Base-by-base conservation (phyloP, 2,113 vertebrate genomes). In the Neogobius melanostomus region DNA sequence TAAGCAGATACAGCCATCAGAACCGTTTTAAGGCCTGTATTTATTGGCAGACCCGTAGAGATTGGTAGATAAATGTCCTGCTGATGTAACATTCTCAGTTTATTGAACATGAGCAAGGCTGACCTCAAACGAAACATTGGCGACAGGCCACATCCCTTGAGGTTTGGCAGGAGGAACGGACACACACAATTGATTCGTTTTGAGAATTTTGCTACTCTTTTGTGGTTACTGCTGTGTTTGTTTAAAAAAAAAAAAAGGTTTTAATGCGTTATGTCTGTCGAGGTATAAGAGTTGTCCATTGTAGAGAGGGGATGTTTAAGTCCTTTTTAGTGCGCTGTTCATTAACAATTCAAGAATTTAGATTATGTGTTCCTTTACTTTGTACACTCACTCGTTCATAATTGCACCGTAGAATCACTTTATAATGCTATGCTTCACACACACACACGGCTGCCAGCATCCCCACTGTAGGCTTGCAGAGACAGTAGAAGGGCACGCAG, bases 401-500 rank as follows among this genome's bases (percentile, higher is more conserved):
- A 56, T 56, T 53, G n/a, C 17, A 28, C 17, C 14, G 6, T 45
- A n/a, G 7, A 60, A 44, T 45, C 36, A 14, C 14, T 44, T 61
- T 43, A n/a, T 61, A 8, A 10, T 43, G 36, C 59, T 9, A 17
- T 44, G 50, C 43, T 68, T 36, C 44, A 53, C 43, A 68, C 28
- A 46, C 28, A 46, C 12, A 57, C 45, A 69, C 45, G 50, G 28
- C 5, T 59, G 54, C 80, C 80, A 81, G 64, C 74, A 83, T 10
- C 69, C 28, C 71, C 12, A 51, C 75, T 72, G 76, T 51, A 60
- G 36, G 61, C 77, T 66, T 64, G 76, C 62, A 80, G 74, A 82
- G 76, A 61, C 65, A 50, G 67, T 60, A 47, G 59, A 49, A 79
- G 74, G 79, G 56, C 71, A 67, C 59, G 53, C 81, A 81, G 77